Base-by-base conservation (phyloP, 2,888 invertebrate genomes). In the Polydesmus complanatus region DNA sequence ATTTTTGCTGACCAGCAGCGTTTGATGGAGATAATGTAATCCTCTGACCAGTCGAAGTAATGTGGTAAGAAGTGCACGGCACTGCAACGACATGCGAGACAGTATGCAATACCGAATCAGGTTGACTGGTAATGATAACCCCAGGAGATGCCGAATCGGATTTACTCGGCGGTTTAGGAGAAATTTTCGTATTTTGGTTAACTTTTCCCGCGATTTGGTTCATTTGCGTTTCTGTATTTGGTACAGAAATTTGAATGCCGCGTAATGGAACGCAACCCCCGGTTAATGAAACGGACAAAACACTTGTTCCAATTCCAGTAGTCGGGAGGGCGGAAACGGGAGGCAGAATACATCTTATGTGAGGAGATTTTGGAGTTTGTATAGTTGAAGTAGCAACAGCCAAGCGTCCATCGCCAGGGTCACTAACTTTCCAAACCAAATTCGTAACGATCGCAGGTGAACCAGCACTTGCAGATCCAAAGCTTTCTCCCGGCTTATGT, bases 211-310 rank as follows among this genome's bases (percentile, higher is more conserved):
- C 14, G 11, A 47, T 47, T 37, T 37, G 37, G 3, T 51, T 51
- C 3, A 14, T 51, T 51, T 51, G 21, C n/a, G n/a, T n/a, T 8
- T 37, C 66, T n/a, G 70, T 69, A n/a, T n/a, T n/a, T 25, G 72
- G 70, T 26, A 71, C 65, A 22, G 71, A 70, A 69, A 72, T 71
- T 64, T 72, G 73, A 14, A 59, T 59, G 3, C 56, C 56, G 5
- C 53, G 51, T 2, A 19, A n/a, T 23, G 59, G 59, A 26, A 54
- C 59, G 8, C n/a, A 21, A 21, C 59, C 37, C 18, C 59, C 53
- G 19, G 54, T 19, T 5, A 54, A n/a, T 2, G 54, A 22, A 52
- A 54, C 50, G 5, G 59, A 54, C 21, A 52, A 21, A 18, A 59
- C 48, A 57, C 23, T 57, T 19, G 49, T 49, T 1, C 22, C 57